phyloP scores from a whole-genome alignment of 2,797 vertebrate genomes.

The Brachyalestes nurse region DNA sequence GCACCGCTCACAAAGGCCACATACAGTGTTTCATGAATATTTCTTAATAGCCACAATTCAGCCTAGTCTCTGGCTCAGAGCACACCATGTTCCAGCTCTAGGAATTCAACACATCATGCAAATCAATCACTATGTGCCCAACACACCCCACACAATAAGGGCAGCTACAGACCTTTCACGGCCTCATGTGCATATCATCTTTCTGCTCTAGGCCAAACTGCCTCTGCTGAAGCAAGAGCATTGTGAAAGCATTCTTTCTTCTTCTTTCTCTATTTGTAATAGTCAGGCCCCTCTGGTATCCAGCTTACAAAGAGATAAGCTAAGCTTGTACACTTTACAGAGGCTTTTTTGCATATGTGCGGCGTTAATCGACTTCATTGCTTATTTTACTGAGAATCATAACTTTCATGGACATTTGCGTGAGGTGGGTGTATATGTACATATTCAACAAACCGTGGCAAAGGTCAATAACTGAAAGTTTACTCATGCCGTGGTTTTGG shows the following conservation, averaged over 20 bases:
- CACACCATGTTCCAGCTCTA: conserved; percentile 56
- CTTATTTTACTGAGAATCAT: conserved; percentile 48
- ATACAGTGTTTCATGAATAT: conserved; percentile 46
- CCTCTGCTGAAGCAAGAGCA: conserved; percentile 45
- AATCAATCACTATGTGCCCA: conserved; percentile 60
- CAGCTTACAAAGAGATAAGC: conserved; percentile 48
- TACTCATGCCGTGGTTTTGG: conserved; percentile 36
- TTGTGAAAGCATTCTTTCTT: conserved; percentile 44
- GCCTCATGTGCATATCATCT: conserved; percentile 60
- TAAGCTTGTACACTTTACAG: conserved; percentile 37
- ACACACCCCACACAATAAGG: conserved; percentile 49
- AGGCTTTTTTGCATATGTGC: conserved; percentile 51
- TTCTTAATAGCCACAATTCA: conserved; percentile 49
- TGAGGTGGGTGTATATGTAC: conserved; percentile 56
- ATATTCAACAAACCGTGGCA: conserved; percentile 57
- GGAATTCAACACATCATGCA: conserved; percentile 58
- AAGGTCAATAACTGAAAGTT: conserved; percentile 58
- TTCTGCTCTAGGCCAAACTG: conserved; percentile 57
- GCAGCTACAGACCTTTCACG: conserved; percentile 55
- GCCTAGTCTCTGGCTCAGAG: conserved; percentile 37
- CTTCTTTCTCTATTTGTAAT: conserved; percentile 36
- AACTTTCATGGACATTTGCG: conserved; percentile 50
- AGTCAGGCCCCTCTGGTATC: conserved; percentile 52
- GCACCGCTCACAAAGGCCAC: conserved; percentile 4
- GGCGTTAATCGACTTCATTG: conserved; percentile 45